These are phyloP conservation scores for Vanacampus margaritifer DNA, from an alignment of 2,113 vertebrate species.

Conservation along the genomic window DNA sequence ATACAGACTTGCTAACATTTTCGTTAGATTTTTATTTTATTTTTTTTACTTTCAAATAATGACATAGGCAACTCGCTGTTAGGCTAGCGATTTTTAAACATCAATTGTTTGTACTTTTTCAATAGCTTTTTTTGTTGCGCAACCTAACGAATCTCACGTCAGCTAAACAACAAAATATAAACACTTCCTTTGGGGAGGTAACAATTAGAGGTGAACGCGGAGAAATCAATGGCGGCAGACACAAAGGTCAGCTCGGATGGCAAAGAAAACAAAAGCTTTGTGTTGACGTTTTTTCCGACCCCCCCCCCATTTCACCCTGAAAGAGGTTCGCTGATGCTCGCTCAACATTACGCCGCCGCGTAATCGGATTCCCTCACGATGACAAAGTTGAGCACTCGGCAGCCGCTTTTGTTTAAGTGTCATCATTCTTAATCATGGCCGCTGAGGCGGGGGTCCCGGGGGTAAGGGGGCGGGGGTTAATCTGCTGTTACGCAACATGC, in stretches of 20 bases:
- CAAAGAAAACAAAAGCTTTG: slow-evolving; percentile 53
- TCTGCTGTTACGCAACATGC: slow-evolving; percentile 30
- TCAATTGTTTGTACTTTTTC: no score
- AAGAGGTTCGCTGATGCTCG: no score
- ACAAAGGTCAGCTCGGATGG: slow-evolving; percentile 40
- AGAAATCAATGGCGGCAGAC: slow-evolving; percentile 58
- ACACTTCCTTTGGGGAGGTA: background rate
- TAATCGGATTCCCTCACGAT: slow-evolving; percentile 55
- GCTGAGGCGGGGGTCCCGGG: slow-evolving; percentile 25
- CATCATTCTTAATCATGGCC: slow-evolving; percentile 57
- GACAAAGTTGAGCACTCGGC: slow-evolving; percentile 46
- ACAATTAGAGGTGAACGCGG: slow-evolving; percentile 26
- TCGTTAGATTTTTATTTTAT: no score
- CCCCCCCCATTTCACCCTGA: no score
- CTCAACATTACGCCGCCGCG: slow-evolving; percentile 33
- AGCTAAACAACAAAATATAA: background rate
- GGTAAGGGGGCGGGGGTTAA: slow-evolving; percentile 6
- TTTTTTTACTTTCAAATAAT: no score
- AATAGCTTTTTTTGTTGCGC: background rate
- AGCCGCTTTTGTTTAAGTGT: slow-evolving; percentile 51
- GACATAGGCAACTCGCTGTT: no score
- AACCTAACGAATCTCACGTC: no score
- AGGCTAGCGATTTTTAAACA: no score
- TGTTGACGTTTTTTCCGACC: slow-evolving; percentile 30
- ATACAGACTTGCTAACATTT: no score